Base-by-base conservation (phyloP, 1,140 invertebrate species). In the Argopecten irradians region DNA sequence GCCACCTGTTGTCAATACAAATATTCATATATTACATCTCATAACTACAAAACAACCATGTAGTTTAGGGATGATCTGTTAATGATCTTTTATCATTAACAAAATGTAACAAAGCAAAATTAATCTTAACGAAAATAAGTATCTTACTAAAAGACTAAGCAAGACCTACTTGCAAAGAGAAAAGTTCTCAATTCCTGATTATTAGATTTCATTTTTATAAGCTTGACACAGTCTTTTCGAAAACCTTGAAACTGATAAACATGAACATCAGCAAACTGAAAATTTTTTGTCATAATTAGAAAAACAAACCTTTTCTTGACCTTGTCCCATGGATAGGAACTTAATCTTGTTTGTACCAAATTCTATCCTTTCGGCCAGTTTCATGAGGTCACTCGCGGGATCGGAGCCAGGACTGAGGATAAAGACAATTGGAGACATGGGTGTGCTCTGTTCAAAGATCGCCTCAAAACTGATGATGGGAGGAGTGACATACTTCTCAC, bases 401-500 rank as follows among this genome's bases (percentile, higher is more conserved):
- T 99, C 98, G 0, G 98, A 98, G 0, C 98, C 98, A 14, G 98
- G 97, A 93, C 97, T 98, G 34, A 98, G 95, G 87, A 98, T 97
- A 93, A 99, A 98, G 83, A 98, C 97, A 22, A 98, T 97, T 0
- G 98, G 98, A 88, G 97, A 98, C 11, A 94, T 96, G 0, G 97
- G 96, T 0, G 97, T 97, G 88, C 97, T 98, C 94, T 98, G 97
- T 87, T 98, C 97, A 93, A 96, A 98, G 89, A 98, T 98, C 89
- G 96, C 96, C 89, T 98, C 97, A 87, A 98, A 97, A 92, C 97
- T 97, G 88, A 98, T 97, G 83, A 97, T 97, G 0, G 98, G 98
- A 36, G 98, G 97, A 35, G 97, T 98, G 39, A 98, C 97, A 93
- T 97, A 98, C 94, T 97, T 97, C 94, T 98, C 97, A 55, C 98